Evolutionary conservation across 2,888 invertebrate species (phyloP), one percentile per base, ranked within the genome.

Genomic region (Amblyteles armatorius): DNA sequence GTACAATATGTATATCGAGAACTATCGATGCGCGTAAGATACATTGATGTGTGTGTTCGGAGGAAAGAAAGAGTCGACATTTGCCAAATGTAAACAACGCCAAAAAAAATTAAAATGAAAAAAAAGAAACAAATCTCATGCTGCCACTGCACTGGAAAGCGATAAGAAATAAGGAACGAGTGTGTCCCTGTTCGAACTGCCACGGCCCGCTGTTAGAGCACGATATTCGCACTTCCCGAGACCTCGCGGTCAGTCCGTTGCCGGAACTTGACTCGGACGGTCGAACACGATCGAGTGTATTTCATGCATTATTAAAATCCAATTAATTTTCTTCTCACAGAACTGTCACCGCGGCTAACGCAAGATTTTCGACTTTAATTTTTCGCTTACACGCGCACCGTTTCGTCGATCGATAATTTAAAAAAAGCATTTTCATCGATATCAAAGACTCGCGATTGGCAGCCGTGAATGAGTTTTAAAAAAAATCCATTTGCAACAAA

Each of bases 71-170:
- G 55, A 69, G 36, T 36, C 71, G 74, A 55, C 68, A 76, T 76
- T 83, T 72, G 79, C 79, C 83, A 83, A 76, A 76, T 83, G 76
- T 83, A 80, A 79, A 76, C 44, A 83, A 80, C 50, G 79, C 76
- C 57, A 73, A 73, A 44, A 60, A 60, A 44, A 76, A 29, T 29
- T 0, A 16, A 44, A 76, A 29, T 29, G 3, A 16, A 79, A 19
- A 19, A 65, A 68, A 13, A 55, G 71, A 74, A 13, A 79, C 11
- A 26, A 77, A 77, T 36, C 36, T 22, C 60, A 79, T 63, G 65
- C 57, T 79, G 76, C 74, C 71, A 83, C 55, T 79, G 76, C 79
- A 79, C 57, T 81, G 29, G 76, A 85, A 69, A 69, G 52, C 69
- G 44, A 74, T 63, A 26, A 85, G 22, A 40, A 71, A 79, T 19